Percentiles rank a stretch among this genome's conserved stretches.
These are phyloP conservation scores for Eulemur rufifrons DNA, from an alignment of 2,113 vertebrate genomes.

Conservation along the genomic window DNA sequence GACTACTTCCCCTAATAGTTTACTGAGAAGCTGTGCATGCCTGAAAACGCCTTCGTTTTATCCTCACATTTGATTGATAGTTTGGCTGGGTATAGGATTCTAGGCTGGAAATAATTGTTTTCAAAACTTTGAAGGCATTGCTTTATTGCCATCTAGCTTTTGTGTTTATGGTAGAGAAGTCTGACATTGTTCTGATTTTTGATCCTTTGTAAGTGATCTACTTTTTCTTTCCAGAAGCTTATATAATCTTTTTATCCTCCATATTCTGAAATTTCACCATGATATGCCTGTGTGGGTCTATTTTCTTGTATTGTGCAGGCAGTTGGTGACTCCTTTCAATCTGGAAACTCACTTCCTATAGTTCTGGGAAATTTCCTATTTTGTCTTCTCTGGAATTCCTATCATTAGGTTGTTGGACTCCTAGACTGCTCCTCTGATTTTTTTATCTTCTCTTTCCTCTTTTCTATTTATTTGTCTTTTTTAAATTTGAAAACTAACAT, in stretches of 20 bases:
- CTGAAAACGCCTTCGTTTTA: neutral
- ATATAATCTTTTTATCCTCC: neutral
- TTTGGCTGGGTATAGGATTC: neutral
- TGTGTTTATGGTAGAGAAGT: neutral
- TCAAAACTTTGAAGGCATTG: neutral
- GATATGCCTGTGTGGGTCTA: neutral
- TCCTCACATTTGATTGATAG: neutral
- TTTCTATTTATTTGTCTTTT: neutral
- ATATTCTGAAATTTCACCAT: neutral
- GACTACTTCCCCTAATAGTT: neutral
- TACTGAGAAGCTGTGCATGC: neutral
- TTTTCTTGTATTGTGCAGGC: neutral
- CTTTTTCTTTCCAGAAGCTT: neutral
- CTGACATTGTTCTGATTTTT: neutral
- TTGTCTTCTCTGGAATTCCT: neutral
- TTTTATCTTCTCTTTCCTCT: neutral
- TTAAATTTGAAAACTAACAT: constrained; percentile 92
- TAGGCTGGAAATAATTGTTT: neutral
- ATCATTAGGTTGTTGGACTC: neutral
- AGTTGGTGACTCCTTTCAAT: neutral
- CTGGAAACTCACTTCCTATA: neutral
- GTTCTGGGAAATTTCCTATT: neutral
- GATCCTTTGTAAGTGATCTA: neutral
- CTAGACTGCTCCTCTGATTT: neutral
- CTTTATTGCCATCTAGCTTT: neutral